These are phyloP conservation scores for Diuraphis noxia DNA, from an alignment of 1,140 invertebrate species.

Conservation along the genomic window DNA sequence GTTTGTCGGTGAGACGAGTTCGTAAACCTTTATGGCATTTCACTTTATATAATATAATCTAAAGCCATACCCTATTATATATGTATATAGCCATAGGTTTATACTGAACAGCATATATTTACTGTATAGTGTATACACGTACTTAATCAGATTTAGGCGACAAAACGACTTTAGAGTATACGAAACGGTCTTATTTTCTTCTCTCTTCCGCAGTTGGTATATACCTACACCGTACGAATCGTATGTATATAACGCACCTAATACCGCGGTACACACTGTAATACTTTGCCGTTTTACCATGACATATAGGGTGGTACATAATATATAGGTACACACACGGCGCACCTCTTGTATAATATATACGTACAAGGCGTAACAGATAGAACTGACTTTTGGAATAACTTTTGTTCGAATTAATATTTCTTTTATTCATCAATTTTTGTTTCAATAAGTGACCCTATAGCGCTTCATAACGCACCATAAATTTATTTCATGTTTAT, in stretches of 20 bases:
- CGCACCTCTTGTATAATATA: too few relatives aligned
- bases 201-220: too few relatives aligned
- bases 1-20: not conserved
- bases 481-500: too few relatives aligned
- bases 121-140: not conserved
- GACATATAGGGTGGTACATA: not conserved
- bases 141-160: slow-evolving; percentile 10
- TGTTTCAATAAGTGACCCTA: too few relatives aligned
- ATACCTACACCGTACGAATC: not conserved
- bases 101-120: not conserved
- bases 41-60: not conserved
- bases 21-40: not conserved
- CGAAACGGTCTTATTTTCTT: not conserved
- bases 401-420: too few relatives aligned
- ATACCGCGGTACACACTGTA: not conserved
- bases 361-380: too few relatives aligned
- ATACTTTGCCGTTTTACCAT: not conserved
- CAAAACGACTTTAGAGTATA: slow-evolving; percentile 6
- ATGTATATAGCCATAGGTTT: not conserved
- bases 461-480: too few relatives aligned
- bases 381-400: too few relatives aligned
- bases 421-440: too few relatives aligned
- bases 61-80: not conserved
- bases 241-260: not conserved
- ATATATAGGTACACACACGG: too few relatives aligned